Evolutionary conservation across 2,888 invertebrate genomes (phyloP).

Genomic region (Lepetodrilus schrolli): DNA sequence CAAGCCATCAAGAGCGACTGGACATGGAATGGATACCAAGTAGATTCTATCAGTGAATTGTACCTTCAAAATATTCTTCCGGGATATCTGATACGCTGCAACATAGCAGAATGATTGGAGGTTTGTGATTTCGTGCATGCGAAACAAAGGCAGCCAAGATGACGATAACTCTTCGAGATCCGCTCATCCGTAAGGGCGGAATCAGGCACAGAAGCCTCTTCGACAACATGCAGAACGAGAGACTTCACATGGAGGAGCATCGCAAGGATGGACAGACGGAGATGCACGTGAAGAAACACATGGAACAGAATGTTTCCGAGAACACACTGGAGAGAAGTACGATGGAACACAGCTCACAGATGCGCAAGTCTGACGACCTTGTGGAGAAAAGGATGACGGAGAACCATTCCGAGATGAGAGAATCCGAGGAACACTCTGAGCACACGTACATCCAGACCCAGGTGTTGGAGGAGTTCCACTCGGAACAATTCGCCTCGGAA

Average conservation of each 20-base stretch:
- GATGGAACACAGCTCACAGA: neutral
- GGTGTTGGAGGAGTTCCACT: neutral
- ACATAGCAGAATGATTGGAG: too few relatives aligned
- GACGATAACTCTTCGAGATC: neutral
- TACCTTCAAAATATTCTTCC: too few relatives aligned
- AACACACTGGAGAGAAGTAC: neutral
- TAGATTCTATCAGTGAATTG: too few relatives aligned
- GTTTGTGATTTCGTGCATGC: too few relatives aligned
- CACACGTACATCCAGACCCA: neutral
- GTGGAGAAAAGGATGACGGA: neutral
- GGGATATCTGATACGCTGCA: too few relatives aligned
- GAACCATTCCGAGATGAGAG: neutral
- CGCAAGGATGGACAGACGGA: neutral
- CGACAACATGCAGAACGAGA: neutral
- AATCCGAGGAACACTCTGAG: neutral
- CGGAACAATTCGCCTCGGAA: neutral
- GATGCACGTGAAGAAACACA: neutral
- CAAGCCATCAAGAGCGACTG: too few relatives aligned
- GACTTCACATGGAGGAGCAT: neutral
- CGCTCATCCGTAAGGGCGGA: neutral
- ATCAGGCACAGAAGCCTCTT: neutral
- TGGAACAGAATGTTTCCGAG: constrained; percentile 6
- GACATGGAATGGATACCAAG: too few relatives aligned
- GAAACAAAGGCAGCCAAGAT: neutral
- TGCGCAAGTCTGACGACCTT: neutral